Conservation (phyloP, 2,888 invertebrate species). For the Polia nebulosa region DNA sequence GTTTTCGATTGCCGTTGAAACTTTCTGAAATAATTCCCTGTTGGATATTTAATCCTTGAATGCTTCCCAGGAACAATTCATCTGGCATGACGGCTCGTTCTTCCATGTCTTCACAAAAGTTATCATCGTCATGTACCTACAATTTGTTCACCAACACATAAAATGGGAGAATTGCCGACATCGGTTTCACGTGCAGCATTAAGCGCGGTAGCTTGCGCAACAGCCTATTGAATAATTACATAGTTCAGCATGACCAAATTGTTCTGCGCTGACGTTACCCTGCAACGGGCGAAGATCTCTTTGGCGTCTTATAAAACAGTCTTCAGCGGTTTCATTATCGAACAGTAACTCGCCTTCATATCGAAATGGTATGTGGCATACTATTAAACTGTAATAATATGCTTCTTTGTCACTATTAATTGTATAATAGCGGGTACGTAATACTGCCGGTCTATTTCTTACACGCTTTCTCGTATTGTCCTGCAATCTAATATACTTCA, state of each 20-base stretch:
- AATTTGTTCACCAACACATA: conserved; percentile 43
- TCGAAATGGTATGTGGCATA: conserved; percentile 67
- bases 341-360: conserved; percentile 56
- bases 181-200: conserved; percentile 36
- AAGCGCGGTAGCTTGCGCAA: conserved; percentile 28
- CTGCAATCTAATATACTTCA: conserved; percentile 47
- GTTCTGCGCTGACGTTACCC: too few species aligned
- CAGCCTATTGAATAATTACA: conserved; percentile 41
- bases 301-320: conserved; percentile 46
- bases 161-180: neutral
- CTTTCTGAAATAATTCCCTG: too few species aligned
- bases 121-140: conserved; percentile 23
- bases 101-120: conserved; percentile 23
- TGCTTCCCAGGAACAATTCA: too few species aligned
- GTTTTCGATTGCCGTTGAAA: too few species aligned
- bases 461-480: conserved; percentile 64
- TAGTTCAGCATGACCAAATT: too few species aligned
- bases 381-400: conserved; percentile 53
- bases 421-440: conserved; percentile 66
- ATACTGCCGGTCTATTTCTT: conserved; percentile 68
- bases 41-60: too few species aligned
- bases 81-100: too few species aligned
- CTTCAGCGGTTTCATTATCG: conserved; percentile 57
- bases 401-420: conserved; percentile 63
- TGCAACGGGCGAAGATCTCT: conserved; percentile 33